Percentiles rank a stretch among this genome's conserved stretches.
Conservation (phyloP, 2,113 vertebrate genomes). For the Sceloporus tristichus region DNA sequence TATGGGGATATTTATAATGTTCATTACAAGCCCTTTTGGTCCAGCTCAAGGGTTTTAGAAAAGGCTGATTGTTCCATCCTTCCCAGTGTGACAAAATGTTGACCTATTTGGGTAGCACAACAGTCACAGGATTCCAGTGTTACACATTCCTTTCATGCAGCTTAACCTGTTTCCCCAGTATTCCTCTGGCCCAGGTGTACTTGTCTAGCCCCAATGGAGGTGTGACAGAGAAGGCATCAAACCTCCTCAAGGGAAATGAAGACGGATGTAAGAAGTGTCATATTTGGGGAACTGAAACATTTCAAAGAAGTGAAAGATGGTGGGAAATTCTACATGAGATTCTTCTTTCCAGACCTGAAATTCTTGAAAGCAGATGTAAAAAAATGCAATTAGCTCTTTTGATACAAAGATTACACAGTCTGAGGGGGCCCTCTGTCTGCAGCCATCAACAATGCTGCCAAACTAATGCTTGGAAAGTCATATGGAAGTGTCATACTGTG, state of each 20-base stretch:
- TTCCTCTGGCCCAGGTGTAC: background rate
- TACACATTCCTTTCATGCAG: background rate
- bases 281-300: background rate
- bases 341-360: background rate
- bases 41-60: background rate
- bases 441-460: background rate
- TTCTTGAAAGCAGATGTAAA: background rate
- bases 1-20: background rate
- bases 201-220: too few relatives aligned
- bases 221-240: background rate
- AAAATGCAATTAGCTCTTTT: background rate
- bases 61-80: too few relatives aligned
- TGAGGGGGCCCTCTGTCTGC: conserved; percentile 43
- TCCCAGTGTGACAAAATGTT: too few relatives aligned
- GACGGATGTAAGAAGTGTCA: background rate
- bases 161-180: background rate
- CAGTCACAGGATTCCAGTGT: background rate
- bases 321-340: too few relatives aligned
- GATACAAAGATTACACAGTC: conserved; percentile 10
- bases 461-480: background rate
- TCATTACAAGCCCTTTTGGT: background rate
- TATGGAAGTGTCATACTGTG: background rate
- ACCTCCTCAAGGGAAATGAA: background rate
- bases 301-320: background rate
- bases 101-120: background rate